phyloP scores from a whole-genome alignment of 1,140 invertebrate genomes.

The Harpegnathos saltator region DNA sequence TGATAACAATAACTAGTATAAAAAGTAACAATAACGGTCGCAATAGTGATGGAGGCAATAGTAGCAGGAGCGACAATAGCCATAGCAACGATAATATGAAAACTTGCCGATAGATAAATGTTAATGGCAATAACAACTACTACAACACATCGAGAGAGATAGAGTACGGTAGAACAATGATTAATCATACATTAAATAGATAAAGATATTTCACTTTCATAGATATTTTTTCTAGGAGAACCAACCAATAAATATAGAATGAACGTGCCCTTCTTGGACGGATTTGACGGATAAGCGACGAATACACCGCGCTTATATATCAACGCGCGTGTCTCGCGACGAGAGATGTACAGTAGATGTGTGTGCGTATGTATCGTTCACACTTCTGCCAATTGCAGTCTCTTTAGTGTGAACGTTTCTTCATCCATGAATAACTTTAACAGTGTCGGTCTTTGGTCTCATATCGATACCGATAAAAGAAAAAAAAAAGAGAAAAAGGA shows the following conservation, averaged over 20 bases:
- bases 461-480: too few relatives aligned
- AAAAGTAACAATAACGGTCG: conserved; percentile 60
- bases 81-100: conserved; percentile 64
- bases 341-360: conserved; percentile 1
- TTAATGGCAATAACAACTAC: conserved; percentile 58
- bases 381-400: conserved; percentile 31
- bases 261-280: conserved; percentile 18
- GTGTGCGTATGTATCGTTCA: too few relatives aligned
- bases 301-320: conserved; percentile 22
- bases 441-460: too few relatives aligned
- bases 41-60: conserved; percentile 53
- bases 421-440: not conserved
- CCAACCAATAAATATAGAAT: not conserved
- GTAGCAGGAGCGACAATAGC: conserved; percentile 52
- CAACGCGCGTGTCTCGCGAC: conserved; percentile 16
- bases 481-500: too few relatives aligned
- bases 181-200: conserved; percentile 60
- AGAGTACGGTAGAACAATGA: conserved; percentile 22
- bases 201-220: conserved; percentile 53
- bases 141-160: conserved; percentile 37
- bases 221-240: conserved; percentile 7
- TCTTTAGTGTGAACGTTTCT: conserved; percentile 11
- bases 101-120: conserved; percentile 56
- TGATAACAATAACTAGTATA: conserved; percentile 51
- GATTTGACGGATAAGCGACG: conserved; percentile 28